Conservation (phyloP, 2,113 vertebrate genomes). For the Penelope pileata region DNA sequence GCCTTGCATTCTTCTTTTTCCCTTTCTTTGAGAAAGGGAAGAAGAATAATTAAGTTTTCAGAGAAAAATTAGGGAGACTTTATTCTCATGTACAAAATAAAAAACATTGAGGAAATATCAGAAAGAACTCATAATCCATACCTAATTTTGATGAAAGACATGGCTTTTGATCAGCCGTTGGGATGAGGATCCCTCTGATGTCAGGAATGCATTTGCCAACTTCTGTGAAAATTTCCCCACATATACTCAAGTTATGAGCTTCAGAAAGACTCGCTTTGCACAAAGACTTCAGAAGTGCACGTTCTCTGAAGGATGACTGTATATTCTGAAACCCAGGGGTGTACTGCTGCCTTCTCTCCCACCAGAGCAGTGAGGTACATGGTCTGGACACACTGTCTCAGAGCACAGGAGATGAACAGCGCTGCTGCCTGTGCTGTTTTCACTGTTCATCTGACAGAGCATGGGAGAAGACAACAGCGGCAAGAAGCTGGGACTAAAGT, state of each 20-base stretch:
- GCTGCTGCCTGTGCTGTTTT: neutral
- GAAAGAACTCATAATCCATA: neutral
- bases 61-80: neutral
- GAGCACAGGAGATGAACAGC: neutral
- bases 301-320: neutral
- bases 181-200: neutral
- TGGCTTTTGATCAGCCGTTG: slow-evolving; percentile 9
- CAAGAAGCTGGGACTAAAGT: neutral
- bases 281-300: neutral
- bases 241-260: neutral
- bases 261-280: neutral
- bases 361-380: rapidly evolving
- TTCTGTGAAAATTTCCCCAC: neutral
- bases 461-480: neutral
- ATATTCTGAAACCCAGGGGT: neutral
- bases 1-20: neutral
- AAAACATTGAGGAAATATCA: neutral
- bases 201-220: neutral
- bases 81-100: neutral
- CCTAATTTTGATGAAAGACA: slow-evolving; percentile 4
- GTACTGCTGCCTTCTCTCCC: neutral
- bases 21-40: neutral
- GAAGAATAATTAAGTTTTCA: neutral
- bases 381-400: rapidly evolving
- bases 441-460: neutral